Conservation (phyloP, 2,888 invertebrate genomes). For the Amiota mariae region DNA sequence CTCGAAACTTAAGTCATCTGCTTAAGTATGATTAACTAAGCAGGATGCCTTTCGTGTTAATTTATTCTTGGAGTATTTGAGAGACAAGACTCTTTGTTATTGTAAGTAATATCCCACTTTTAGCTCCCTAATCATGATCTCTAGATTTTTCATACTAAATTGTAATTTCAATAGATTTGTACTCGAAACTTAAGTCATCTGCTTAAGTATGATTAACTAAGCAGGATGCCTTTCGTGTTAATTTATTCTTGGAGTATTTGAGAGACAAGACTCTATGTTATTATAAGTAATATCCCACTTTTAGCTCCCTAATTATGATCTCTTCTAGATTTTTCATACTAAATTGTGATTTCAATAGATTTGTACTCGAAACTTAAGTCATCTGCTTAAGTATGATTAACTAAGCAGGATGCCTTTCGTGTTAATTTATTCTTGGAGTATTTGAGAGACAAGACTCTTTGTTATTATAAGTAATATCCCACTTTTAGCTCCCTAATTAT, state of each 20-base stretch:
- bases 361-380: conserved; percentile 45
- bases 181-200: conserved; percentile 4
- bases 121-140: conserved; percentile 9
- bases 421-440: conserved; percentile 42
- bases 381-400: conserved; percentile 47
- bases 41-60: conserved; percentile 51
- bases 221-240: conserved; percentile 37
- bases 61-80: conserved; percentile 37
- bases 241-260: conserved; percentile 36
- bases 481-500: conserved; percentile 16
- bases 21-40: conserved; percentile 46
- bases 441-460: conserved; percentile 43
- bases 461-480: conserved; percentile 6
- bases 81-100: conserved; percentile 10
- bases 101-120: conserved; percentile 22
- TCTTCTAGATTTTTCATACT: background rate
- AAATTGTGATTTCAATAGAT: background rate
- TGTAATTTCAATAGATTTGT: background rate
- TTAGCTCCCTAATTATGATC: conserved; percentile 12
- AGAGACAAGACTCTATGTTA: background rate
- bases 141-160: background rate
- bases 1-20: conserved; percentile 51
- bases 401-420: conserved; percentile 52
- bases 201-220: conserved; percentile 28
- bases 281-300: conserved; percentile 20